Conservation (phyloP, 2,797 vertebrate species). For the Trachops cirrhosus region DNA sequence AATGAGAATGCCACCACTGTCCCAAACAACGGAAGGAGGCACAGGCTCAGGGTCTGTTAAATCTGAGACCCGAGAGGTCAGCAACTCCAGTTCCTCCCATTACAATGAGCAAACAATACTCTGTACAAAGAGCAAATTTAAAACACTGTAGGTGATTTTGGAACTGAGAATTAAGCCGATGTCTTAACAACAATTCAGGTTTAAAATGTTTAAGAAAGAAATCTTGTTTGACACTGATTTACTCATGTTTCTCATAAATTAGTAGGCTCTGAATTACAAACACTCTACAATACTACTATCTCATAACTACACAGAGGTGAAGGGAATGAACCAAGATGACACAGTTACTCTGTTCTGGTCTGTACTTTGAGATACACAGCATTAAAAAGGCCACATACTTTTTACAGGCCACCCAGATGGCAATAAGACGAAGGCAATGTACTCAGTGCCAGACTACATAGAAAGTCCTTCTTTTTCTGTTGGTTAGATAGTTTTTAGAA, state of each 20-base stretch:
- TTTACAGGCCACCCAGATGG: background rate
- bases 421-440: background rate
- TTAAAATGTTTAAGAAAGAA: slow-evolving; percentile 1
- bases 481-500: background rate
- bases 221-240: background rate
- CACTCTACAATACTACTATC: background rate
- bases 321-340: background rate
- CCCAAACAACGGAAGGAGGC: background rate
- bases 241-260: background rate
- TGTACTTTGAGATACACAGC: background rate
- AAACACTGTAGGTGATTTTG: background rate
- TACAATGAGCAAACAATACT: background rate
- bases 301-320: background rate
- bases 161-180: background rate
- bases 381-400: background rate
- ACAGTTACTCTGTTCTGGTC: background rate
- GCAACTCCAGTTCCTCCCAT: background rate
- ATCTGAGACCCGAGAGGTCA: background rate
- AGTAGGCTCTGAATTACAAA: background rate
- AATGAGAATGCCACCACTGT: background rate
- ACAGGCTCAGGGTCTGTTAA: background rate
- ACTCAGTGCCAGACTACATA: background rate
- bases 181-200: background rate
- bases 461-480: background rate
- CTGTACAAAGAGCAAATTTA: background rate